These are phyloP conservation scores for Clostera curtula DNA, from an alignment of 2,888 invertebrate genomes.

Conservation along the genomic window DNA sequence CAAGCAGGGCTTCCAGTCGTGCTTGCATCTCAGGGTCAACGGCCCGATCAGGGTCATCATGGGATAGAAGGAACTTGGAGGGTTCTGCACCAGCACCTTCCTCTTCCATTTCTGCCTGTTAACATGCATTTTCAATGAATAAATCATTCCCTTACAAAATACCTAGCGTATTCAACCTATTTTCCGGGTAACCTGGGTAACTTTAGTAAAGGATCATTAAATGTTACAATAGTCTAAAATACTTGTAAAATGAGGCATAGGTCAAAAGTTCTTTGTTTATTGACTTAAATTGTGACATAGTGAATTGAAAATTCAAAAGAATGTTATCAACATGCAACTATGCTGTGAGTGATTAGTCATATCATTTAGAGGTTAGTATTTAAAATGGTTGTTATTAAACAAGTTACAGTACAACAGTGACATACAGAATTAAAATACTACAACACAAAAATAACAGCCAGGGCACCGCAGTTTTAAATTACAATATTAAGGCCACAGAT, in stretches of 20 bases:
- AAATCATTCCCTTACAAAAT: slow-evolving; percentile 4
- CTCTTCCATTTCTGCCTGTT: slow-evolving; percentile 71
- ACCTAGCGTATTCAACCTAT: neutral
- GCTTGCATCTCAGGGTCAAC: slow-evolving; percentile 92
- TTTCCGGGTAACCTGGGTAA: too few relatives aligned
- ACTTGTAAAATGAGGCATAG: neutral
- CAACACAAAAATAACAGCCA: too few relatives aligned
- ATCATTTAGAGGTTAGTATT: slow-evolving; percentile 10
- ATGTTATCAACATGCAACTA: slow-evolving; percentile 6
- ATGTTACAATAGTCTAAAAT: too few relatives aligned
- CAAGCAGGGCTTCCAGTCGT: slow-evolving; percentile 92
- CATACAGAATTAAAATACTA: too few relatives aligned
- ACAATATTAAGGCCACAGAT: slow-evolving; percentile 14
- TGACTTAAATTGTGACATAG: slow-evolving; percentile 1
- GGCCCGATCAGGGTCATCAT: slow-evolving; percentile 77
- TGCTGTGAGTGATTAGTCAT: slow-evolving; percentile 9
- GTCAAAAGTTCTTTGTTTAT: slow-evolving; percentile 1
- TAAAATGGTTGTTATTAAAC: slow-evolving; percentile 17
- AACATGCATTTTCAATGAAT: slow-evolving; percentile 11
- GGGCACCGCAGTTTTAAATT: too few relatives aligned
- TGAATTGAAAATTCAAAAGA: slow-evolving; percentile 4
- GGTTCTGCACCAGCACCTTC: slow-evolving; percentile 62
- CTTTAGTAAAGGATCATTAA: too few relatives aligned
- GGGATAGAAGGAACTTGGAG: slow-evolving; percentile 69
- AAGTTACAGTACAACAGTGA: too few relatives aligned